Conservation (phyloP, 2,888 invertebrate species). For the Galerucella pusilla region DNA sequence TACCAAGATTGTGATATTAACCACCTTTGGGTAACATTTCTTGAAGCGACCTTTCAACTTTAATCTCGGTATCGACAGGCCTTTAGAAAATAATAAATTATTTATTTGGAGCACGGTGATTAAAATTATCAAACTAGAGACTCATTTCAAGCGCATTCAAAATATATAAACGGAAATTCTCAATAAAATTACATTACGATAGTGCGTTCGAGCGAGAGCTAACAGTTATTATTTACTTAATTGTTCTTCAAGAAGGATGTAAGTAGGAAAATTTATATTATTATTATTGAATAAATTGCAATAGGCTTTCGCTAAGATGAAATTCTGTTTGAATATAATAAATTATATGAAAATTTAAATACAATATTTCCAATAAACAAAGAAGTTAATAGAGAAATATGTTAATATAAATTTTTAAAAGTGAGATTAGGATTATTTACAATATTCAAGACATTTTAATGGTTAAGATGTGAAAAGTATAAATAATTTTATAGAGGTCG, state of each 20-base stretch:
- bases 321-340: no score
- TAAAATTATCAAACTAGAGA: not conserved
- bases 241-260: not conserved
- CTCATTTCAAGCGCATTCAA: not conserved
- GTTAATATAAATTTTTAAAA: no score
- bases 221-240: not conserved
- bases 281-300: not conserved
- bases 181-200: not conserved
- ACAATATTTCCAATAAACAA: no score
- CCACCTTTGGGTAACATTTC: not conserved
- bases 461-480: no score
- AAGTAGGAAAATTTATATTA: not conserved
- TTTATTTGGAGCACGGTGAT: not conserved
- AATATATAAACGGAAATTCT: not conserved
- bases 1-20: not conserved
- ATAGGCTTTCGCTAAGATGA: no score
- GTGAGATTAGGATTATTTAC: no score
- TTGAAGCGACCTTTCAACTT: not conserved
- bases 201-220: not conserved
- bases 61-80: not conserved
- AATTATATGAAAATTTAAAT: no score
- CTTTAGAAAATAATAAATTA: not conserved
- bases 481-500: no score
- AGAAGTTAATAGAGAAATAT: no score
- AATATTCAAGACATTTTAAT: no score